A percentile compares a stretch with the other conserved stretches of the same genome.
These are phyloP conservation scores for Aphaenogaster rudis DNA, from an alignment of 1,140 invertebrate species.

Conservation along the genomic window DNA sequence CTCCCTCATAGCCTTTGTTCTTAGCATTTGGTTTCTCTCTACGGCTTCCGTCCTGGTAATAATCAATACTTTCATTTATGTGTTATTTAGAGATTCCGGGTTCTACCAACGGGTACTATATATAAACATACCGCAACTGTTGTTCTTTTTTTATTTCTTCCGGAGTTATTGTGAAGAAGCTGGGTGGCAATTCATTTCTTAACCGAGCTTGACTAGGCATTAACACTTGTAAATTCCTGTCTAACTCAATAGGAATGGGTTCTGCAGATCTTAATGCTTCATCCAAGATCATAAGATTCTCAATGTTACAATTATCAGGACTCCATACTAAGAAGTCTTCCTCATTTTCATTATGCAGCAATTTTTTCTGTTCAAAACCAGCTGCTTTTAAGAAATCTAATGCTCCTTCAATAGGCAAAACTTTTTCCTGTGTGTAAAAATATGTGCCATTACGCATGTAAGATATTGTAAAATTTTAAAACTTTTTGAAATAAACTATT, in stretches of 20 bases:
- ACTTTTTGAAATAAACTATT: background rate
- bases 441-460: slow-evolving; percentile 12
- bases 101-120: slow-evolving; percentile 8
- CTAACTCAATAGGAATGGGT: slow-evolving; percentile 93
- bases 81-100: background rate
- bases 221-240: slow-evolving; percentile 94
- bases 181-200: slow-evolving; percentile 91
- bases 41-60: slow-evolving; percentile 90
- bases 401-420: slow-evolving; percentile 92
- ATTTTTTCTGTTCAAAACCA: slow-evolving; percentile 91
- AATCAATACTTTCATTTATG: slow-evolving; percentile 21
- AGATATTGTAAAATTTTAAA: background rate
- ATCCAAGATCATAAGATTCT: slow-evolving; percentile 89
- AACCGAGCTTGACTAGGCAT: slow-evolving; percentile 91
- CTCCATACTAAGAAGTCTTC: slow-evolving; percentile 90
- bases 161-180: slow-evolving; percentile 93
- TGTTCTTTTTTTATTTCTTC: slow-evolving; percentile 96
- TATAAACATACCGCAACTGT: slow-evolving; percentile 88
- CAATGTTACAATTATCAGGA: slow-evolving; percentile 85
- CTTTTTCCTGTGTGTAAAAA: slow-evolving; percentile 89
- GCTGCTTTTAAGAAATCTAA: slow-evolving; percentile 94
- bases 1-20: slow-evolving; percentile 97
- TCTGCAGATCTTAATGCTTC: slow-evolving; percentile 94
- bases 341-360: slow-evolving; percentile 87
- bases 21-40: slow-evolving; percentile 93